Percentiles rank a stretch among this genome's conserved stretches.
Evolutionary conservation across 2,888 invertebrate genomes (phyloP).

Genomic region (Aspidapion aeneum): DNA sequence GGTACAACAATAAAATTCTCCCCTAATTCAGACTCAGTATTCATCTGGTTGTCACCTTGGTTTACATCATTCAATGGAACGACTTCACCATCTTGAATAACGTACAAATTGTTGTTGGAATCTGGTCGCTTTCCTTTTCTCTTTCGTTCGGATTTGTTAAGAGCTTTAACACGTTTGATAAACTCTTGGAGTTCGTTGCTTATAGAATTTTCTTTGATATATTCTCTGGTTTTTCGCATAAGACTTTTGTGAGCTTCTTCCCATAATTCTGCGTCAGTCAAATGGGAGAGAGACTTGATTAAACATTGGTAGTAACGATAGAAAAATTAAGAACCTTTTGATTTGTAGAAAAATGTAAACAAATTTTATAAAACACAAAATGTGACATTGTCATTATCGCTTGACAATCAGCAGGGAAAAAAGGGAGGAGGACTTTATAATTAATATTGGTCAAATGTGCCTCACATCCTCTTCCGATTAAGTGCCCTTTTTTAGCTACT

Average conservation of each 20-base stretch:
- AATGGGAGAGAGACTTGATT: no score
- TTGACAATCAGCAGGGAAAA: no score
- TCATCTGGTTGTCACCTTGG: slow-evolving; percentile 22
- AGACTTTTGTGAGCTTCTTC: slow-evolving; percentile 13
- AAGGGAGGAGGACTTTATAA: no score
- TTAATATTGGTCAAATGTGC: no score
- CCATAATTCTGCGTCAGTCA: slow-evolving; percentile 19
- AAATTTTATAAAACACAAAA: no score
- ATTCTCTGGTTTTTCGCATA: slow-evolving; percentile 15
- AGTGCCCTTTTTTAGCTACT: no score
- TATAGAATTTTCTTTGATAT: slow-evolving; percentile 17
- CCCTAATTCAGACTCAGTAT: slow-evolving; percentile 14
- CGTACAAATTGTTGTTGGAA: slow-evolving; percentile 26
- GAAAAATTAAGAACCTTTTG: no score
- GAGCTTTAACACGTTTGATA: slow-evolving; percentile 13
- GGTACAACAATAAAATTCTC: slow-evolving; percentile 32
- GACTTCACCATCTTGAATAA: slow-evolving; percentile 30
- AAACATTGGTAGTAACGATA: no score
- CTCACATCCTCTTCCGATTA: no score
- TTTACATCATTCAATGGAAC: slow-evolving; percentile 27
- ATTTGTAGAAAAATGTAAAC: no score
- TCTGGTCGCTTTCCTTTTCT: slow-evolving; percentile 17
- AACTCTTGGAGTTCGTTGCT: slow-evolving; percentile 18
- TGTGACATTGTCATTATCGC: no score
- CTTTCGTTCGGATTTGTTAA: background rate